Conservation (phyloP, 2,888 invertebrate genomes). For the Polydesmus complanatus region DNA sequence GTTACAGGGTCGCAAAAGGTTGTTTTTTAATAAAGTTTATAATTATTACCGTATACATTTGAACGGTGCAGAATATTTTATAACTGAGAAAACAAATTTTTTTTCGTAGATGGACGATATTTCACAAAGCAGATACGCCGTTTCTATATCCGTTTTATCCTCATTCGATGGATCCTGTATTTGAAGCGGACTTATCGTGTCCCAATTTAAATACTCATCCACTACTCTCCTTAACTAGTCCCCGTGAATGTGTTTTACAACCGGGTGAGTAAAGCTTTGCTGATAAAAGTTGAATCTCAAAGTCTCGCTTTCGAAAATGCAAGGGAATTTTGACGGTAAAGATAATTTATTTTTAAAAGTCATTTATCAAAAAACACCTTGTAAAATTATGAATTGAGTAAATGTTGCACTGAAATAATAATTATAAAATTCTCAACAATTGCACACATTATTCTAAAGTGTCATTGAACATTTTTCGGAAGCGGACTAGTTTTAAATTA, state of each 20-base stretch:
- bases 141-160: slow-evolving; percentile 25
- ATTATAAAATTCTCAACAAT: neutral
- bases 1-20: slow-evolving; percentile 21
- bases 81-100: too few species aligned
- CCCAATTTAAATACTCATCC: slow-evolving; percentile 24
- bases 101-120: slow-evolving; percentile 26
- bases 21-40: too few species aligned
- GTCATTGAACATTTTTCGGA: neutral
- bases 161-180: slow-evolving; percentile 26
- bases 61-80: too few species aligned
- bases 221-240: slow-evolving; percentile 23
- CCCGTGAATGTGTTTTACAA: slow-evolving; percentile 25
- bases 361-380: too few species aligned
- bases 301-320: too few species aligned
- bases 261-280: slow-evolving; percentile 20
- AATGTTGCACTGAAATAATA: neutral
- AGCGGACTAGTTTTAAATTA: neutral
- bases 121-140: slow-evolving; percentile 22
- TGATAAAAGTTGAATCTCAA: too few species aligned
- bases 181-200: slow-evolving; percentile 23
- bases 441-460: neutral
- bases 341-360: too few species aligned
- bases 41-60: too few species aligned
- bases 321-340: too few species aligned
- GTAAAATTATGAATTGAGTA: too few species aligned